These are phyloP conservation scores for Pseudomyrmex cubaensis DNA, from an alignment of 1,140 invertebrate species.

Conservation along the genomic window DNA sequence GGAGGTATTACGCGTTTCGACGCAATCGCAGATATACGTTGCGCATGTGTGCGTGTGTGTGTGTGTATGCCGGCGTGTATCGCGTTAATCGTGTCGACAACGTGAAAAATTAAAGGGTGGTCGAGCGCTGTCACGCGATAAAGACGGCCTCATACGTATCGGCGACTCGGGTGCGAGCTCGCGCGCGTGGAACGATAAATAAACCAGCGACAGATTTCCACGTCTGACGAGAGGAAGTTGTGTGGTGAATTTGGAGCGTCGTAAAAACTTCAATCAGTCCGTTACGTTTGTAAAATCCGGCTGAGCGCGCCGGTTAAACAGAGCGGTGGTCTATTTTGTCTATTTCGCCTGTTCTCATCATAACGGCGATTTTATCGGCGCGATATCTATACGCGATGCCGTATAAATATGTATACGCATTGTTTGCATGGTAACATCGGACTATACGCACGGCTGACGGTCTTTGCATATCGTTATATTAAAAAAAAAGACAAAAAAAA, in stretches of 20 bases:
- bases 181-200: slow-evolving; percentile 18
- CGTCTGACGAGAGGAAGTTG: slow-evolving; percentile 13
- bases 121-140: background rate
- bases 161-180: slow-evolving; percentile 9
- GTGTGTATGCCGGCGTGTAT: background rate
- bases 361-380: slow-evolving; percentile 46
- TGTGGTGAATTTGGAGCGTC: slow-evolving; percentile 27
- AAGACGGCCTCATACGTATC: background rate
- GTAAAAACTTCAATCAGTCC: slow-evolving; percentile 43
- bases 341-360: slow-evolving; percentile 3
- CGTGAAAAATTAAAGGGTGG: slow-evolving; percentile 24
- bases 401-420: slow-evolving; percentile 59
- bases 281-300: slow-evolving; percentile 12
- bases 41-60: background rate
- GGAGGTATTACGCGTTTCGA: slow-evolving; percentile 23
- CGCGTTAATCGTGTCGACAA: slow-evolving; percentile 20
- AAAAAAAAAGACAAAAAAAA: background rate
- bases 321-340: slow-evolving; percentile 24
- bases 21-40: slow-evolving; percentile 4
- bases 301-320: background rate
- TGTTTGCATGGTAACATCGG: slow-evolving; percentile 51
- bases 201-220: slow-evolving; percentile 14
- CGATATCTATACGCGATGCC: slow-evolving; percentile 13
- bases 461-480: slow-evolving; percentile 42
- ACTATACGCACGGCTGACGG: slow-evolving; percentile 23